These are phyloP conservation scores for Lepus americanus DNA, from an alignment of 2,113 vertebrate species.

Conservation along the genomic window DNA sequence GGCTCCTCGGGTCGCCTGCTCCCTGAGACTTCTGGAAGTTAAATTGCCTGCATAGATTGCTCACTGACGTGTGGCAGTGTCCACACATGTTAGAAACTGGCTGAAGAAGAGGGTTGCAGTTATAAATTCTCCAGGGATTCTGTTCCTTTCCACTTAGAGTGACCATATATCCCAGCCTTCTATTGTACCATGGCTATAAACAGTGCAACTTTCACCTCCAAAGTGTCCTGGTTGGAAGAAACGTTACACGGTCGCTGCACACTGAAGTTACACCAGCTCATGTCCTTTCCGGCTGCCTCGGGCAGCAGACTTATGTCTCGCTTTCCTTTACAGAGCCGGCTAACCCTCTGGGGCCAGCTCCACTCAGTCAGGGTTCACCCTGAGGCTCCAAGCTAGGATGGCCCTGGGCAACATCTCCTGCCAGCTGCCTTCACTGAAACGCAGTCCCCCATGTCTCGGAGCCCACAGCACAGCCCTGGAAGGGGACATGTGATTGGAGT, in stretches of 20 bases:
- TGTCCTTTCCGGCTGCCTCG: neutral
- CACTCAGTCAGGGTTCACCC: neutral
- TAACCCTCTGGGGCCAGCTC: neutral
- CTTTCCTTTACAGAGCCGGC: neutral
- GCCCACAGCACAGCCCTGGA: accelerated
- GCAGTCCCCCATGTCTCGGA: neutral
- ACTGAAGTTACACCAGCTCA: neutral
- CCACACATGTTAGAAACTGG: neutral
- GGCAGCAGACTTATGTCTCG: neutral
- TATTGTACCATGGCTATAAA: neutral
- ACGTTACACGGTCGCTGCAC: no score
- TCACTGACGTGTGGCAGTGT: neutral
- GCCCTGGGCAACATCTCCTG: neutral
- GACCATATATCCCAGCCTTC: neutral
- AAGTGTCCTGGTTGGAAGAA: neutral
- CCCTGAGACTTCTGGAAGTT: neutral
- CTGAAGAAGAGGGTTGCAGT: neutral
- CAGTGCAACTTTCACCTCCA: neutral
- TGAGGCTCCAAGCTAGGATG: neutral
- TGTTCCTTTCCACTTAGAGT: no score
- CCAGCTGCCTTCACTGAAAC: neutral
- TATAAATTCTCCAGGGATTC: neutral
- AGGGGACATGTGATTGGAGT: neutral
- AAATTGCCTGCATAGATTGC: neutral
- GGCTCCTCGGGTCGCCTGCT: no score